Evolutionary conservation across 2,888 invertebrate genomes (phyloP), one percentile per base, ranked within the genome.

Genomic region (Podabrus alpinus): DNA sequence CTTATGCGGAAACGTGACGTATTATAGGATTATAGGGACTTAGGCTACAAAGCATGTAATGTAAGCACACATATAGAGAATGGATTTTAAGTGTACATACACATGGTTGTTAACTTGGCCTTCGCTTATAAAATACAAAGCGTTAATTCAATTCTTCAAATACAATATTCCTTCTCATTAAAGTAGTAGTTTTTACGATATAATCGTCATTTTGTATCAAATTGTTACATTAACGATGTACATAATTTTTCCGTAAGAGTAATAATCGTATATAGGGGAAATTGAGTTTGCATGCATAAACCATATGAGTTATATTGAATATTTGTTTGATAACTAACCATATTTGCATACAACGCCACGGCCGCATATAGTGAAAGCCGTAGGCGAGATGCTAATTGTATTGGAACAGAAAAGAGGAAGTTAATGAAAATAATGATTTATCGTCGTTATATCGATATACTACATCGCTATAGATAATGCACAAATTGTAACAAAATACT

Each of bases 1-100:
- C 70, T 71, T 64, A 64, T 71, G 64, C 64, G 69, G 69, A 71
- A 64, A 71, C 70, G 70, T 71, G 70, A 66, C 70, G 70, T 71
- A 71, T 71, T 71, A 71, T 71, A 19, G 70, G 70, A 71, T 71
- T 71, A 71, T 71, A 71, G 70, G 45, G 21, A 64, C 70, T 71
- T 71, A 71, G 29, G 70, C 70, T 66, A 71, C 64, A 71, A 71
- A 71, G 70, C 70, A 71, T 66, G 70, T 71, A 71, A 71, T 19
- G 62, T 64, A 64, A 64, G 62, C 62, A 71, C 70, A 71, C 45
- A 17, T 24, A 66, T 45, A 64, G 70, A 64, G 64, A 71, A 71
- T 64, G 64, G 66, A 64, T 62, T 71, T 71, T 64, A 66, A 64
- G 66, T 71, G 45, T 62, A 69, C 45, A 60, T 24, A 69, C 15